A percentile compares a stretch with the other conserved stretches of the same genome.
These are phyloP conservation scores for Himalopsyche kuldschensis DNA, from an alignment of 2,888 invertebrate genomes.

Conservation along the genomic window DNA sequence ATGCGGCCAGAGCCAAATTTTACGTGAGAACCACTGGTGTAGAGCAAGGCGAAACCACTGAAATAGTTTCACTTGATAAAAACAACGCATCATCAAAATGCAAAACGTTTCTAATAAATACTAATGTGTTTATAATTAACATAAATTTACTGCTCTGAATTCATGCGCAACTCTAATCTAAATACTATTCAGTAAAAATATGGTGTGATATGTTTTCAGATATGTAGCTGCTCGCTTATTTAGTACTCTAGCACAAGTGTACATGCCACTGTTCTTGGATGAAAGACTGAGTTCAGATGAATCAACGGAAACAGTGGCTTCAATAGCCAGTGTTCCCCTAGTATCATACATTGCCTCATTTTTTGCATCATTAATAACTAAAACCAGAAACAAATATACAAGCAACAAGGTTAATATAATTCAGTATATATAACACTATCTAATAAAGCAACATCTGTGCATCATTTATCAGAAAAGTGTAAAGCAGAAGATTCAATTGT, in stretches of 20 bases:
- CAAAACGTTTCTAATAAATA: too few relatives aligned
- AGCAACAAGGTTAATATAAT: conserved; percentile 31
- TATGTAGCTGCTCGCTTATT: conserved; percentile 88
- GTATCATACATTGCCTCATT: conserved; percentile 80
- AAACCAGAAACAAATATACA: conserved; percentile 58
- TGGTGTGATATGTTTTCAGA: conserved; percentile 47
- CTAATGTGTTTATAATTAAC: too few relatives aligned
- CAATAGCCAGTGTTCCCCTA: conserved; percentile 76
- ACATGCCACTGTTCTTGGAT: conserved; percentile 85
- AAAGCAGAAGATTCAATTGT: background rate
- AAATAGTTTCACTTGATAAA: too few relatives aligned
- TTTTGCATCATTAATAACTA: conserved; percentile 72
- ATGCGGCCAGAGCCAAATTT: too few relatives aligned
- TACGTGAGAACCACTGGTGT: too few relatives aligned
- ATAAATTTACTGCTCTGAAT: too few relatives aligned
- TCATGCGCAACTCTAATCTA: too few relatives aligned
- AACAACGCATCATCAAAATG: too few relatives aligned
- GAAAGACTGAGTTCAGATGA: conserved; percentile 62
- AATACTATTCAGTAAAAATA: too few relatives aligned
- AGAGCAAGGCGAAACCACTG: too few relatives aligned
- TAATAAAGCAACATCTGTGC: background rate
- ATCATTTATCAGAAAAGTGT: background rate
- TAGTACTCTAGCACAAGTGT: conserved; percentile 84
- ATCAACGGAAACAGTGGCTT: conserved; percentile 62
- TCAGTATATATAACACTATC: background rate